Conservation (phyloP, 2,797 vertebrate genomes). For the Merluccius polli region DNA sequence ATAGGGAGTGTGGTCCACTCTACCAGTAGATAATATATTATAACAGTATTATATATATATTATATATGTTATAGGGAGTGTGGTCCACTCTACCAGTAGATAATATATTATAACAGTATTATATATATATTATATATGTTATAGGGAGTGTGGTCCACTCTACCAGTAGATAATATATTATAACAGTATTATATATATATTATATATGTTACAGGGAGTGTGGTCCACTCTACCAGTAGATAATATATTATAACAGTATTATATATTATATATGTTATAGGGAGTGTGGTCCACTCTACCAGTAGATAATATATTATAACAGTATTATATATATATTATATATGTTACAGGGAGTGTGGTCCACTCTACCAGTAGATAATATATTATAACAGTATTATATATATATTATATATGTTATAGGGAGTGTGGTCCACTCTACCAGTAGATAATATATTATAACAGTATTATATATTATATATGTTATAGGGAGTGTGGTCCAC, state of each 20-base stretch:
- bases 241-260: not conserved
- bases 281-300: not conserved
- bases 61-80: slow-evolving; percentile 76
- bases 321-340: too few species aligned
- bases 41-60: not conserved
- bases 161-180: too few species aligned
- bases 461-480: too few species aligned
- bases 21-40: slow-evolving; percentile 82
- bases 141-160: not conserved
- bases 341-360: too few species aligned
- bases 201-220: not conserved
- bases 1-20: slow-evolving; percentile 96
- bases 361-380: too few species aligned
- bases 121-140: not conserved
- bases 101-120: too few species aligned
- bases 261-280: not conserved
- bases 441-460: too few species aligned
- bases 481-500: too few species aligned
- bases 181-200: not conserved
- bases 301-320: too few species aligned
- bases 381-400: too few species aligned
- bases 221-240: not conserved
- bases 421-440: too few species aligned
- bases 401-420: too few species aligned
- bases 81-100: not conserved